Base-by-base conservation (phyloP, 1,140 invertebrate genomes). In the Ceratina calcarata region DNA sequence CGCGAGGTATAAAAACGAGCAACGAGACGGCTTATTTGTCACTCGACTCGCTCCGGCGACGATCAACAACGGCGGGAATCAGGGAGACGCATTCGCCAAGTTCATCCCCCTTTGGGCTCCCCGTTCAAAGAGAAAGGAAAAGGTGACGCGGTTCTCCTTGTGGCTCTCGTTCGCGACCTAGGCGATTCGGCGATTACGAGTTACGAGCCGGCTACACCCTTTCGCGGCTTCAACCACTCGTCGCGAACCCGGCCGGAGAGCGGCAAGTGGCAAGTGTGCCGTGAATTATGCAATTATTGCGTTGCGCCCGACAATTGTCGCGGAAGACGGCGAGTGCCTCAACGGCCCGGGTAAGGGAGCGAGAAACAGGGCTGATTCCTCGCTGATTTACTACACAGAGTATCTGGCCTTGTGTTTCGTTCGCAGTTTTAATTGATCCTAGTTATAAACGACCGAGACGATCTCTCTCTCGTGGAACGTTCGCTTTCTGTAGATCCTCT, bases 221-320 rank as follows among this genome's bases (percentile, higher is more conserved):
- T 87, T 88, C 84, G 77, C 77, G 37, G 37, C 37, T 45, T 45
- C 2, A 45, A 45, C 37, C 37, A 45, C 37, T 45, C 37, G 37
- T 45, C 37, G 37, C 37, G 37, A 45, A 45, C 37, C 37, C 37
- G 37, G 37, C 37, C 37, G 37, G 37, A 2, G 37, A 45, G 64
- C 60, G 55, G 51, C 66, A 53, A 82, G 83, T 85, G 68, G 24
- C 76, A 79, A 86, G 76, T 85, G 83, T 86, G 76, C 76, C 80
- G 76, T 76, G 85, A 88, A 88, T 88, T 88, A 88, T 84, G 85
- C 84, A 88, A 88, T 88, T 88, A 88, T 88, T 88, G 78, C 78
- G 64, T 76, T 85, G 80, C 83, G 66, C 69, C 74, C 77, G 67
- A 81, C 85, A 88, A 88, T 88, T 88, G 83, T 83, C 83, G 78